Conservation (phyloP, 2,797 vertebrate species). For the Sebastes taczanowskii region DNA sequence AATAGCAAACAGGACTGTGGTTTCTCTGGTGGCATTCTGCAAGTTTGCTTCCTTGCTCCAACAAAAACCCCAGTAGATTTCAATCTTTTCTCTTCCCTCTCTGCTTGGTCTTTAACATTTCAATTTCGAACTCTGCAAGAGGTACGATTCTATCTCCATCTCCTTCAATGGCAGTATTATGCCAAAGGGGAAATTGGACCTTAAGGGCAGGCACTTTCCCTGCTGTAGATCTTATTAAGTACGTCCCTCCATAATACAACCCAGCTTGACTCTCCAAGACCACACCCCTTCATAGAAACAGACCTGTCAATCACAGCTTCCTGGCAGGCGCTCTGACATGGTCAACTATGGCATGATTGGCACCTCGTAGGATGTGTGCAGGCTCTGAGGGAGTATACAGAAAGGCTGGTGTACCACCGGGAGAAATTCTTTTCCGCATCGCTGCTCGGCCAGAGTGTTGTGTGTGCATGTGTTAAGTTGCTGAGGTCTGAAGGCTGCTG, state of each 20-base stretch:
- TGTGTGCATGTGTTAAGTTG: conserved; percentile 27
- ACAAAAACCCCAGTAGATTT: conserved; percentile 12
- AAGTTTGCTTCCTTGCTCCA: background rate
- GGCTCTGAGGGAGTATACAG: conserved; percentile 43
- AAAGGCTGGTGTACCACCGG: conserved; percentile 29
- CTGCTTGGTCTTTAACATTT: conserved; percentile 65
- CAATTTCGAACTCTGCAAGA: conserved; percentile 62
- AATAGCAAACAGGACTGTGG: background rate
- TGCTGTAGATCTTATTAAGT: conserved; percentile 74
- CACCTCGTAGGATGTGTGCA: conserved; percentile 38
- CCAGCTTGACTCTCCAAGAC: conserved; percentile 63
- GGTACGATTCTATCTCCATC: conserved; percentile 58
- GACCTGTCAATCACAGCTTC: conserved; percentile 63
- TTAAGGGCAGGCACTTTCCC: conserved; percentile 63
- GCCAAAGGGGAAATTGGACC: conserved; percentile 69
- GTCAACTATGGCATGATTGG: conserved; percentile 56
- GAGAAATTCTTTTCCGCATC: conserved; percentile 55
- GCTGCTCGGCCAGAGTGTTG: conserved; percentile 38
- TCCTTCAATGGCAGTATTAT: conserved; percentile 64
- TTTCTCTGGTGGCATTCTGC: background rate
- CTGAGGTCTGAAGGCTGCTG: conserved; percentile 19
- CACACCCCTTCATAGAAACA: conserved; percentile 58
- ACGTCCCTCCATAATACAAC: conserved; percentile 58
- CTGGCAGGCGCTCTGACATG: conserved; percentile 22
- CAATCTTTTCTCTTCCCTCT: conserved; percentile 41